These are phyloP conservation scores for Hypsopygia costalis DNA, from an alignment of 2,888 invertebrate species.

Conservation along the genomic window DNA sequence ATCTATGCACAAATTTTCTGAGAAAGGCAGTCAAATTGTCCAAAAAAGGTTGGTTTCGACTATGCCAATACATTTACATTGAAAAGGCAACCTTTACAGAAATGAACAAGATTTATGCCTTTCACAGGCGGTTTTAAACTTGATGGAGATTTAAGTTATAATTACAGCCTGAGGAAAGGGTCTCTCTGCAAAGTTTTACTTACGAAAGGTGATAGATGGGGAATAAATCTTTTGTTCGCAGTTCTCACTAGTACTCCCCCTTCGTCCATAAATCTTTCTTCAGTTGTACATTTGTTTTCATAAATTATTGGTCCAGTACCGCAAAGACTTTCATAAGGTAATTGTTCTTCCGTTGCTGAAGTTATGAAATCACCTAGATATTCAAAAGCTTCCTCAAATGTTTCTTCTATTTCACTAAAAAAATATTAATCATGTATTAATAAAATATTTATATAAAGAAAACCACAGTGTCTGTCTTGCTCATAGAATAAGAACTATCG, in stretches of 20 bases:
- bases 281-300: conserved; percentile 32
- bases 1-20: no score
- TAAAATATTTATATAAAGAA: conserved; percentile 1
- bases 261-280: conserved; percentile 23
- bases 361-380: conserved; percentile 41
- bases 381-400: conserved; percentile 20
- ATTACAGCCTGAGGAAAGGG: no score
- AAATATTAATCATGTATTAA: background rate
- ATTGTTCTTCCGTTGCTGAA: conserved; percentile 24
- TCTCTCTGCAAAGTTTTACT: conserved; percentile 28
- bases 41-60: no score
- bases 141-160: no score
- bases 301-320: conserved; percentile 51
- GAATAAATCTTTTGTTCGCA: conserved; percentile 47
- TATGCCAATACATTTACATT: no score
- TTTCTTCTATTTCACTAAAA: conserved; percentile 45
- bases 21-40: no score
- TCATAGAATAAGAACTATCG: no score
- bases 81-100: no score
- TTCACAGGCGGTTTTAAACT: no score
- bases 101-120: no score
- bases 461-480: no score
- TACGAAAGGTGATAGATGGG: conserved; percentile 66
- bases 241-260: conserved; percentile 34
- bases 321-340: conserved; percentile 66